A percentile compares a stretch with the other conserved stretches of the same genome.
Evolutionary conservation across 1,140 invertebrate species (phyloP).

Genomic region (Teleogryllus occipitalis): DNA sequence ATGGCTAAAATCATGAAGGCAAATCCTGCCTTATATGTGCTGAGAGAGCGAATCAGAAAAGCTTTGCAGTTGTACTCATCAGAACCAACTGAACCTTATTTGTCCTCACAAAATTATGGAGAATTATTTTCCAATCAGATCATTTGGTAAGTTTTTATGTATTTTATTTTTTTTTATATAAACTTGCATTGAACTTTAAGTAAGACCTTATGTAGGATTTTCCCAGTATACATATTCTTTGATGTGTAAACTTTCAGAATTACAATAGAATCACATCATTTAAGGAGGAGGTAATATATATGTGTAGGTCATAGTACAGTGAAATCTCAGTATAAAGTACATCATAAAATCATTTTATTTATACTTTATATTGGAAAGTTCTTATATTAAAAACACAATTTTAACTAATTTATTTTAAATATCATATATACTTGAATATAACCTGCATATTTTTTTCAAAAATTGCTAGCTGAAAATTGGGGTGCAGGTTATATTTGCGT

Average conservation of each 20-base stretch:
- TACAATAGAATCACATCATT: no score
- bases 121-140: slow-evolving; percentile 99
- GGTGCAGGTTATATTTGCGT: no score
- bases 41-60: slow-evolving; percentile 95
- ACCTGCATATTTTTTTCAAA: no score
- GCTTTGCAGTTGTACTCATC: slow-evolving; percentile 97
- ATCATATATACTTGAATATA: background rate
- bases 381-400: no score
- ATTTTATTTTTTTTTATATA: background rate
- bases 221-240: no score
- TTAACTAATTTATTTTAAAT: background rate
- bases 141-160: slow-evolving; percentile 67
- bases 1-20: slow-evolving; percentile 99
- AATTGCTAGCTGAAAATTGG: no score
- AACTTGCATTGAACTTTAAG: background rate
- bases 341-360: no score
- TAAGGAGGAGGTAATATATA: no score
- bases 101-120: slow-evolving; percentile 98
- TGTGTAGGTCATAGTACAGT: background rate
- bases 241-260: no score
- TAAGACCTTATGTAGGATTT: no score
- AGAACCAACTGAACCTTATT: slow-evolving; percentile 97
- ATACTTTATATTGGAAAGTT: no score
- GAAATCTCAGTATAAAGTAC: no score
- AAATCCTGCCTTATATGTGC: slow-evolving; percentile 96